A percentile compares a stretch with the other conserved stretches of the same genome.
These are phyloP conservation scores for Aramus guarauna DNA, from an alignment of 2,113 vertebrate genomes.

Conservation along the genomic window DNA sequence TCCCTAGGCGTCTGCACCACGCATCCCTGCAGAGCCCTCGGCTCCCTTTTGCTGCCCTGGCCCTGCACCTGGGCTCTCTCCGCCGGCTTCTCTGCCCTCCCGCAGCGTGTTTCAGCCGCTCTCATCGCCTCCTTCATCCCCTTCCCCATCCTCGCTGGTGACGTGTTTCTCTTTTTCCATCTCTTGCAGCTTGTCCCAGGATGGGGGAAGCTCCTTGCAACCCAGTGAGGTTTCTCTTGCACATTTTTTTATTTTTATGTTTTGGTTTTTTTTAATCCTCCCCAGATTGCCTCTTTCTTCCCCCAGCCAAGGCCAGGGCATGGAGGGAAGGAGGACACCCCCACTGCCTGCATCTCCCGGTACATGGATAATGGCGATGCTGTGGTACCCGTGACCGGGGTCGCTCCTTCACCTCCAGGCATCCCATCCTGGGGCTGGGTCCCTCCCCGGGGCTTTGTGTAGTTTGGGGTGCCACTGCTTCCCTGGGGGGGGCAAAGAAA, in stretches of 20 bases:
- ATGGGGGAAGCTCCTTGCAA: background rate
- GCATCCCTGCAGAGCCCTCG: slow-evolving; percentile 15
- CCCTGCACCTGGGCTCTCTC: slow-evolving; percentile 23
- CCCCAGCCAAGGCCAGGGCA: background rate
- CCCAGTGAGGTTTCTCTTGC: background rate
- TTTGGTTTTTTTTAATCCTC: background rate
- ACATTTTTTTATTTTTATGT: background rate
- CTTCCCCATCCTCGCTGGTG: background rate
- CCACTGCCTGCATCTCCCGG: background rate
- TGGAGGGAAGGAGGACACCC: background rate
- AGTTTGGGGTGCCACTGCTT: background rate
- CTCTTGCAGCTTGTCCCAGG: background rate
- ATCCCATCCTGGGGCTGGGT: background rate
- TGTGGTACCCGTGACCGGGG: background rate
- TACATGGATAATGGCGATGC: background rate
- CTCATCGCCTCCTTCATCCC: background rate
- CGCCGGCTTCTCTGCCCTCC: slow-evolving; percentile 30
- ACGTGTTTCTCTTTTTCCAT: background rate
- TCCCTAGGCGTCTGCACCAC: slow-evolving; percentile 17
- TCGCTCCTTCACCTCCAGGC: background rate
- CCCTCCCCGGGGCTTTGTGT: rapidly evolving
- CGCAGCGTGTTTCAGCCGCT: background rate
- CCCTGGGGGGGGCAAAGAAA: background rate
- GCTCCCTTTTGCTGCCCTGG: slow-evolving; percentile 25
- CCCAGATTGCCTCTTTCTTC: background rate